Evolutionary conservation across 2,888 invertebrate genomes (phyloP), one percentile per base, ranked within the genome.

Genomic region (Rhodophaea formosa): DNA sequence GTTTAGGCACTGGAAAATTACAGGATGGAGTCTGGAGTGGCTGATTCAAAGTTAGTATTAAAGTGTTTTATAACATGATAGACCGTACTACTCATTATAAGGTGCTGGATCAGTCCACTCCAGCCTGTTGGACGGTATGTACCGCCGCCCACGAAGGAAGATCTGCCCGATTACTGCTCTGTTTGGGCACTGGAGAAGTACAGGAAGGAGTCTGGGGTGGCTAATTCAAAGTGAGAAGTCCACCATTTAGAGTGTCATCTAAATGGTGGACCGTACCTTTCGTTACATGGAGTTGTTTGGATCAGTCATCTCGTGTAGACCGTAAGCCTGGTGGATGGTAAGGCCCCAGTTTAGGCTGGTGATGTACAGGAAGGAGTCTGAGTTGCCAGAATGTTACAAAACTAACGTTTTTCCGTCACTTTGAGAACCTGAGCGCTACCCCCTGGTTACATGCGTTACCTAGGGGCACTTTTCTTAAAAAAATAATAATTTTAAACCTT

Each of bases 31-130:
- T 73, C 88, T 61, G 88, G 86, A 44, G 70, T 92, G 51, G 81
- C 80, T 1, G 82, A 93, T 57, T 84, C 94, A 62, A 94, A 93
- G 95, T 95, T 75, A 86, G 92, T 81, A 8, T 8, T 42, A n/a
- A n/a, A n/a, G 94, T 95, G 29, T 95, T 96, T 80, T 92, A 96
- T 54, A 93, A 95, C 76, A 92, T 95, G 78, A 92, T 95, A 23
- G 94, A 95, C 79, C 91, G 92, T 32, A 76, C 85, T 65, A 81
- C 86, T 0, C 87, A 90, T 14, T 88, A 78, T 68, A 83, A 86
- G 84, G 90, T 90, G 71, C 61, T 91, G 62, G 88, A 89, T 1
- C 29, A 68, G 30, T 55, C 44, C 8, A 79, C 80, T 17, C 83
- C n/a, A n/a, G n/a, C n/a, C n/a, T n/a, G n/a, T n/a, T n/a, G 82